phyloP scores from a whole-genome alignment of 2,888 invertebrate genomes.

The Octonoba sinensis region DNA sequence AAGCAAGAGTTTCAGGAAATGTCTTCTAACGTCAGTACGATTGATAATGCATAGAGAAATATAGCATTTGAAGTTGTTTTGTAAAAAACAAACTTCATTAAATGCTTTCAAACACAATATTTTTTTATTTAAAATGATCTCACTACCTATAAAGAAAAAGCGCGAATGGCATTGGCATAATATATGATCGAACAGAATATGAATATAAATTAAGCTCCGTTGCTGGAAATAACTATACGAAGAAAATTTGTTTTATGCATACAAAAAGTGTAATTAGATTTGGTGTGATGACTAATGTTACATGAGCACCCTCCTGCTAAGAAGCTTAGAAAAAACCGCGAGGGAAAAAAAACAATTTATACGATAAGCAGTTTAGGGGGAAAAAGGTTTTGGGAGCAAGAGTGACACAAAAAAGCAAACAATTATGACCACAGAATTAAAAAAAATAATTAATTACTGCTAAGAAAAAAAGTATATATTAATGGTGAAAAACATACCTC shows the following conservation, averaged over 20 bases:
- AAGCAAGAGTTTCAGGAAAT: no score
- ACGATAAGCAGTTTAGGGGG: constrained; percentile 30
- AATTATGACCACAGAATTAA: constrained; percentile 29
- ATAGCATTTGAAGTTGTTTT: no score
- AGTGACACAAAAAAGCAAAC: constrained; percentile 32
- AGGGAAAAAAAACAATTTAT: constrained; percentile 20
- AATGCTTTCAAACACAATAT: no score
- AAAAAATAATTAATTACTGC: constrained; percentile 36
- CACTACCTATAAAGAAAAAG: no score
- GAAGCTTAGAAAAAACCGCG: constrained; percentile 12
- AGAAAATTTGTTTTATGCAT: constrained; percentile 3
- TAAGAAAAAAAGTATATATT: no score
- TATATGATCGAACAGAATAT: neutral
- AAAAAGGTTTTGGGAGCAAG: neutral
- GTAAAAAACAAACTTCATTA: no score
- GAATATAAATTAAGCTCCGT: neutral
- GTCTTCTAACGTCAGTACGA: no score
- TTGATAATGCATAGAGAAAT: no score
- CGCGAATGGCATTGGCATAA: neutral
- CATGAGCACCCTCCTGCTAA: constrained; percentile 14
- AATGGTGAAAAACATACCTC: no score
- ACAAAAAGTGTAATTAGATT: constrained; percentile 38
- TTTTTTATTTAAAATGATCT: no score
- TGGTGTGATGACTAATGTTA: constrained; percentile 43
- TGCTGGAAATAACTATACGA: neutral